phyloP scores from a whole-genome alignment of 2,797 vertebrate species.

The Morelia viridis region DNA sequence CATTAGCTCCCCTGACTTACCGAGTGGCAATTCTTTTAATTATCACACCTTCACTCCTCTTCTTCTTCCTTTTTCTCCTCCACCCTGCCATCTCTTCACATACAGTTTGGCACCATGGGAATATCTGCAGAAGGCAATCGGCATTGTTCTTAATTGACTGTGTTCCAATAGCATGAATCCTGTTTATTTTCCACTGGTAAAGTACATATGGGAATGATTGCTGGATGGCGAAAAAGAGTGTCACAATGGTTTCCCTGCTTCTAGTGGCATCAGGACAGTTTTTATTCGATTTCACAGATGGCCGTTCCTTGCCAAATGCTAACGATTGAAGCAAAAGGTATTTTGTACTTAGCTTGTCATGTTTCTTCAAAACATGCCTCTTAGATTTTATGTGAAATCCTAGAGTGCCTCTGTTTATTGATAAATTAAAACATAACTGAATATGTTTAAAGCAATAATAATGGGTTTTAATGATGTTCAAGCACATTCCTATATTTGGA shows the following conservation, averaged over 20 bases:
- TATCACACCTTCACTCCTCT: constrained; percentile 73
- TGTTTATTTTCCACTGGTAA: constrained; percentile 55
- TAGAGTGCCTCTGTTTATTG: neutral
- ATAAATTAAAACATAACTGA: neutral
- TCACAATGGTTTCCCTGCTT: neutral
- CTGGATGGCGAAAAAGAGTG: constrained; percentile 29
- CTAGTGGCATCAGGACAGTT: constrained; percentile 14
- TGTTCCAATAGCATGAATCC: constrained; percentile 58
- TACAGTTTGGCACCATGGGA: constrained; percentile 68
- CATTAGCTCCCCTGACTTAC: constrained; percentile 68
- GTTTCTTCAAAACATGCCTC: neutral
- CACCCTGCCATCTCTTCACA: constrained; percentile 62
- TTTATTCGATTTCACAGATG: neutral
- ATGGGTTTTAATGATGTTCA: neutral
- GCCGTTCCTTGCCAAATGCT: constrained; percentile 40
- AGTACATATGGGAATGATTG: constrained; percentile 27
- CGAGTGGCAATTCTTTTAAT: constrained; percentile 75
- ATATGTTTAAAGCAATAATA: neutral
- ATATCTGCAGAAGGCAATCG: constrained; percentile 66
- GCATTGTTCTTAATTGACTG: constrained; percentile 70
- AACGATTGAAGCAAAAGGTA: neutral
- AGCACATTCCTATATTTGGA: neutral
- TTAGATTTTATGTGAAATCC: neutral
- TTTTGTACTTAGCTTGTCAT: constrained; percentile 19
- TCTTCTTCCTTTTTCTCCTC: constrained; percentile 54